Evolutionary conservation across 1,140 invertebrate genomes (phyloP).

Genomic region (Bicyclus anynana): DNA sequence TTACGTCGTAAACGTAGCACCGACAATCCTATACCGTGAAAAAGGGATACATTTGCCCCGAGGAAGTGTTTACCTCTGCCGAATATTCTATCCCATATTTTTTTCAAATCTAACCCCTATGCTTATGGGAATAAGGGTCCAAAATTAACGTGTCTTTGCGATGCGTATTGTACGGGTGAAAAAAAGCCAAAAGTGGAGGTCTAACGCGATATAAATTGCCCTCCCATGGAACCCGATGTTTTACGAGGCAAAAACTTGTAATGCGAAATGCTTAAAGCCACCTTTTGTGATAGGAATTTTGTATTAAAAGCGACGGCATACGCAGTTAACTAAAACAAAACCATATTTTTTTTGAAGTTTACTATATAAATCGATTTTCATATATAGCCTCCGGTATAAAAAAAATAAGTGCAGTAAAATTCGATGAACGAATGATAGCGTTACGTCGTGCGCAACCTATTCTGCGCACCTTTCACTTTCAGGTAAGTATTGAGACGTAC

Average conservation of each 20-base stretch:
- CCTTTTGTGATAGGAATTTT: constrained; percentile 5
- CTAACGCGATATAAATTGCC: constrained; percentile 26
- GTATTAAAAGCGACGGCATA: background rate
- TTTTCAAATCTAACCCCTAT: constrained; percentile 7
- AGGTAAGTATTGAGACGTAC: no score
- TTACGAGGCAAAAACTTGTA: constrained; percentile 14
- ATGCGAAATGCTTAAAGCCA: constrained; percentile 6
- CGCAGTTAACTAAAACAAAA: no score
- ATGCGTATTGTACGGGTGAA: background rate
- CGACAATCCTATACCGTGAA: constrained; percentile 11
- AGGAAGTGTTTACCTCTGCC: constrained; percentile 3
- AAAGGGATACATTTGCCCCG: constrained; percentile 26
- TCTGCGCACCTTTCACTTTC: no score
- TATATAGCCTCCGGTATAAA: no score
- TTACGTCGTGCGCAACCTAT: no score
- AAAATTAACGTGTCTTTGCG: background rate
- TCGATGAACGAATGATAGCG: no score
- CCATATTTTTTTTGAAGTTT: no score
- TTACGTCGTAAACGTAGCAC: constrained; percentile 20
- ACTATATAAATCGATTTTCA: no score
- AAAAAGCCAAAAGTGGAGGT: constrained; percentile 23
- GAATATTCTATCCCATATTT: background rate
- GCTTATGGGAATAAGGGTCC: background rate
- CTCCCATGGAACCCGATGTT: constrained; percentile 16
- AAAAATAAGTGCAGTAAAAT: no score